Evolutionary conservation across 1,140 invertebrate species (phyloP).

Genomic region (Condylostylus longicornis): DNA sequence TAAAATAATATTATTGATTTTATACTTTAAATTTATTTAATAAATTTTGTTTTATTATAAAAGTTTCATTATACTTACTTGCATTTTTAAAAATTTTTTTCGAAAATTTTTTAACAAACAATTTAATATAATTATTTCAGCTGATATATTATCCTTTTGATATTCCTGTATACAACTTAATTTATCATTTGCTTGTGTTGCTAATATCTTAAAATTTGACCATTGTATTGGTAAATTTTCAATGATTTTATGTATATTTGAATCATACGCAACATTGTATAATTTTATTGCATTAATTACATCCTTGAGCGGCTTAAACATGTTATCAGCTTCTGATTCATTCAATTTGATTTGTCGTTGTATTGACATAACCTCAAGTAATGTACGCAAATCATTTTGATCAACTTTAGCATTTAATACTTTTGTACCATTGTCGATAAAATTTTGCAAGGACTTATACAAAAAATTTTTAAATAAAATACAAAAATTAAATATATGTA

Average conservation of each 20-base stretch:
- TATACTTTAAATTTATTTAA: no score
- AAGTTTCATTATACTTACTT: no score
- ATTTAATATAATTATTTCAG: conserved; percentile 58
- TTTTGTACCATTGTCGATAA: conserved; percentile 40
- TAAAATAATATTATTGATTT: no score
- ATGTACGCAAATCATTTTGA: conserved; percentile 45
- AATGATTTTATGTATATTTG: conserved; percentile 32
- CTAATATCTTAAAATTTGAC: conserved; percentile 72
- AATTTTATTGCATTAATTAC: conserved; percentile 55
- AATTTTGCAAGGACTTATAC: no score
- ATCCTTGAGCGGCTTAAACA: conserved; percentile 73
- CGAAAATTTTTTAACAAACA: conserved; percentile 52
- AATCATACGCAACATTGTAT: conserved; percentile 56
- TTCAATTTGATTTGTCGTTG: conserved; percentile 44
- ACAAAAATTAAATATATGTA: no score
- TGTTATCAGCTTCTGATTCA: conserved; percentile 43
- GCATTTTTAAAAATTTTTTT: conserved; percentile 43
- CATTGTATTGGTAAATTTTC: conserved; percentile 76
- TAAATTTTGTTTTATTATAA: no score
- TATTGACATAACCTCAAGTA: conserved; percentile 36
- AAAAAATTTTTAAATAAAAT: no score
- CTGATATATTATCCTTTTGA: conserved; percentile 50
- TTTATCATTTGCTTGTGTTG: conserved; percentile 65
- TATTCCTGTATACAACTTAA: conserved; percentile 53
- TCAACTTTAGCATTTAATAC: conserved; percentile 39